Evolutionary conservation across 2,888 invertebrate genomes (phyloP).

Genomic region (Metallyticus violacea): DNA sequence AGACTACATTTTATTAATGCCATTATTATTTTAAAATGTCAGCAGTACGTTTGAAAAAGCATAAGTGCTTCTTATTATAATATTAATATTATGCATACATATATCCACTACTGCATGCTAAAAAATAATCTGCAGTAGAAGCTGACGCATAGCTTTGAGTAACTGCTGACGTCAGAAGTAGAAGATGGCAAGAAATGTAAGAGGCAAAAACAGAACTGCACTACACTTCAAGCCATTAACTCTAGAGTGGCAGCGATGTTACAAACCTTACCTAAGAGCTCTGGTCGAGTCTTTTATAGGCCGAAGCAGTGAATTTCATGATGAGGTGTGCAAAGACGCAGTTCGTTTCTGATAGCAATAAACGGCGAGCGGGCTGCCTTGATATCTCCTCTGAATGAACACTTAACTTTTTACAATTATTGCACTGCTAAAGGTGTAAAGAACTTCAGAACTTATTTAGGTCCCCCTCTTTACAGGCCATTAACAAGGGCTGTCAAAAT

Average conservation of each 20-base stretch:
- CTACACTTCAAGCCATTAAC: not conserved
- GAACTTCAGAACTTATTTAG: not conserved
- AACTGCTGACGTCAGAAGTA: too few relatives aligned
- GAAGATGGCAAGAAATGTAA: too few relatives aligned
- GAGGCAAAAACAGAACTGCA: too few relatives aligned
- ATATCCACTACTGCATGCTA: too few relatives aligned
- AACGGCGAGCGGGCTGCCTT: not conserved
- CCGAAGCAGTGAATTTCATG: not conserved
- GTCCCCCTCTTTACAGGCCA: too few relatives aligned
- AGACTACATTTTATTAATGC: too few relatives aligned
- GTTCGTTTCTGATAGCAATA: not conserved
- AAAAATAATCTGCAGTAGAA: too few relatives aligned
- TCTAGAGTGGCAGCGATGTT: not conserved
- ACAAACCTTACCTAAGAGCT: not conserved
- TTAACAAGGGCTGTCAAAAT: not conserved
- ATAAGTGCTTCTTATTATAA: too few relatives aligned
- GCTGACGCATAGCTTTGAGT: too few relatives aligned
- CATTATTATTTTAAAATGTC: too few relatives aligned
- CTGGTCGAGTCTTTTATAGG: not conserved
- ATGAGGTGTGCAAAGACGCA: not conserved
- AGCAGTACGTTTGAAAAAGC: too few relatives aligned
- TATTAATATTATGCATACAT: too few relatives aligned
- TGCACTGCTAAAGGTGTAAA: not conserved
- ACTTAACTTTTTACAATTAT: not conserved
- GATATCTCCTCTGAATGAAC: not conserved